phyloP scores from a whole-genome alignment of 2,797 vertebrate genomes.

The Lithobates sylvaticus region DNA sequence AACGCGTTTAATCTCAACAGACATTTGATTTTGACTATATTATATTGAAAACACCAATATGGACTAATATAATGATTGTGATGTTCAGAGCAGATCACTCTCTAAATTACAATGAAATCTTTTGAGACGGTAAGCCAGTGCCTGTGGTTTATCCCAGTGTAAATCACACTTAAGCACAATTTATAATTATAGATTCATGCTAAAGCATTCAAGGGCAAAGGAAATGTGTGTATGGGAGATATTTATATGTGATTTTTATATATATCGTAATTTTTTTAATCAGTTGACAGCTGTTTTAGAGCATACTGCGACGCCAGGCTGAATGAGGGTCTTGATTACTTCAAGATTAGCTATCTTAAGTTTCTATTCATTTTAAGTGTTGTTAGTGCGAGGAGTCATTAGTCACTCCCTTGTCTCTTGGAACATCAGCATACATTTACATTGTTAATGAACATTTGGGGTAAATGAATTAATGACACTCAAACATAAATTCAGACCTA shows the following conservation, averaged over 20 bases:
- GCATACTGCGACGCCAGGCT: slow-evolving; percentile 86
- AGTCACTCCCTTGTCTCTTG: slow-evolving; percentile 88
- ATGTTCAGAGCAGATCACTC: slow-evolving; percentile 16
- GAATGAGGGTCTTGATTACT: slow-evolving; percentile 89
- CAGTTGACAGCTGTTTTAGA: slow-evolving; percentile 88
- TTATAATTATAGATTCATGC: slow-evolving; percentile 62
- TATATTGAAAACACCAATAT: background rate
- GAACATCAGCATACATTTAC: slow-evolving; percentile 96
- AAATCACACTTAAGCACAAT: slow-evolving; percentile 63
- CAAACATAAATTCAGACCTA: slow-evolving; percentile 88
- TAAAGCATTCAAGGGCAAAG: slow-evolving; percentile 55
- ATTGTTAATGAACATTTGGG: slow-evolving; percentile 95
- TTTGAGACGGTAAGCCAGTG: slow-evolving; percentile 10
- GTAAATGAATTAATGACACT: slow-evolving; percentile 89
- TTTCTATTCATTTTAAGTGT: slow-evolving; percentile 87
- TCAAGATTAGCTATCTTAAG: slow-evolving; percentile 92
- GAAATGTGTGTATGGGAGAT: slow-evolving; percentile 63
- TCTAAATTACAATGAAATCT: slow-evolving; percentile 28
- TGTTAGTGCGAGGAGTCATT: slow-evolving; percentile 88
- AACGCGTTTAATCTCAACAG: no score
- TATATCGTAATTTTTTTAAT: slow-evolving; percentile 82
- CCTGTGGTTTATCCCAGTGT: slow-evolving; percentile 50
- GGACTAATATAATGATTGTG: slow-evolving; percentile 29
- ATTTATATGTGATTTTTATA: slow-evolving; percentile 83
- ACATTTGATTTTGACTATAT: background rate